Percentiles rank a stretch among this genome's conserved stretches.
phyloP scores from a whole-genome alignment of 2,888 invertebrate species.

The Lathronympha strigana region DNA sequence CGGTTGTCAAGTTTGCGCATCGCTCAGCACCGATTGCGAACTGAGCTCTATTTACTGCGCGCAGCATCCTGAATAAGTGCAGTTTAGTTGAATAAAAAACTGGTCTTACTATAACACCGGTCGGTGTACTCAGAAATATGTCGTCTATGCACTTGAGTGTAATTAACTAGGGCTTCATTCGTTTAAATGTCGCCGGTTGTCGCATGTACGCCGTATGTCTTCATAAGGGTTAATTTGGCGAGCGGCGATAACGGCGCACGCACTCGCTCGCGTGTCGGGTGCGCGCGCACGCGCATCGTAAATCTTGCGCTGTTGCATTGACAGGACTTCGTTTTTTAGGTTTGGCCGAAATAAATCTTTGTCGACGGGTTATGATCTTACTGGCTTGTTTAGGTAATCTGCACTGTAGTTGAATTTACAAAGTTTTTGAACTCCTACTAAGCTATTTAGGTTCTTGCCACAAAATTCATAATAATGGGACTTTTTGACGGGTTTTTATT shows the following conservation, averaged over 20 bases:
- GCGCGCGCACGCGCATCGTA: conserved; percentile 66
- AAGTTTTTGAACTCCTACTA: no score
- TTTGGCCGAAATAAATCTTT: conserved; percentile 5
- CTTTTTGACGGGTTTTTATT: no score
- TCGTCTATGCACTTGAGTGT: conserved; percentile 2
- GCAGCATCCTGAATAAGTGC: not conserved
- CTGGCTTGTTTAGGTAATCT: not conserved
- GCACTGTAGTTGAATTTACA: not conserved
- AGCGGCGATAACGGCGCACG: conserved; percentile 70
- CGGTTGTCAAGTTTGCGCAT: no score
- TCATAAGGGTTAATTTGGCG: conserved; percentile 76
- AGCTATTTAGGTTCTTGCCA: no score
- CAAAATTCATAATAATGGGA: no score
- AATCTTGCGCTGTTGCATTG: conserved; percentile 53
- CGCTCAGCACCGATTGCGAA: no score
- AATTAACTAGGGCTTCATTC: conserved; percentile 10
- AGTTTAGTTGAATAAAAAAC: conserved; percentile 1
- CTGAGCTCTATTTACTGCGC: not conserved
- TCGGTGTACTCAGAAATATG: not conserved
- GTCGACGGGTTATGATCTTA: conserved; percentile 6
- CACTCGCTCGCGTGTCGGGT: conserved; percentile 61
- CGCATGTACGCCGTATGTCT: conserved; percentile 65
- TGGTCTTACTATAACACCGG: not conserved
- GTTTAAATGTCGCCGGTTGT: conserved; percentile 55
- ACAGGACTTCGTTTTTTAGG: conserved; percentile 32